Percentiles rank a stretch among this genome's conserved stretches.
These are phyloP conservation scores for Glaucidium brasilianum DNA, from an alignment of 2,113 vertebrate genomes.

Conservation along the genomic window DNA sequence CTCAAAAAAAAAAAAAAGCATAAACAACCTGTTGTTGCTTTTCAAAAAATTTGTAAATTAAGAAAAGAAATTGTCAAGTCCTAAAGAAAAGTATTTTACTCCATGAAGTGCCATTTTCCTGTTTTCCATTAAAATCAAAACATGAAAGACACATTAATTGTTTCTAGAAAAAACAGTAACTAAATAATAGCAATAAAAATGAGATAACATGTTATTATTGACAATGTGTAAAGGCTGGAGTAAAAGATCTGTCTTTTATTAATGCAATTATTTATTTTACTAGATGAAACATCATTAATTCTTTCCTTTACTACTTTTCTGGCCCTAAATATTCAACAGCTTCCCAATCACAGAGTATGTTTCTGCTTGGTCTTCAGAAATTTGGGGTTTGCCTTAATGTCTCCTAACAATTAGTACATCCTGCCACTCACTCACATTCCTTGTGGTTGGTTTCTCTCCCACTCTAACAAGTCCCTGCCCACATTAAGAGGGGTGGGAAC, in stretches of 20 bases:
- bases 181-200: not conserved
- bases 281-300: not conserved
- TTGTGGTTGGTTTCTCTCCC: not conserved
- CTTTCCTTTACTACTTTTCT: not conserved
- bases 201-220: not conserved
- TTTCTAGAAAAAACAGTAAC: not conserved
- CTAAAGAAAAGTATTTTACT: not conserved
- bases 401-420: not conserved
- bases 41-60: not conserved
- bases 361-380: not conserved
- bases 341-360: not conserved
- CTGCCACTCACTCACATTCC: not conserved
- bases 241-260: conserved; percentile 9
- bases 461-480: not conserved
- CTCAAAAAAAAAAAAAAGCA: not conserved
- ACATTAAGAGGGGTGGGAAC: not conserved
- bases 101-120: not conserved
- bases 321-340: not conserved
- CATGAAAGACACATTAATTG: not conserved
- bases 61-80: not conserved
- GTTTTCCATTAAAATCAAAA: not conserved
- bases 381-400: not conserved
- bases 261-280: not conserved
- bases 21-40: not conserved
- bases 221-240: conserved; percentile 33